Evolutionary conservation across 2,113 vertebrate genomes (phyloP).

Genomic region (Carassius gibelio): DNA sequence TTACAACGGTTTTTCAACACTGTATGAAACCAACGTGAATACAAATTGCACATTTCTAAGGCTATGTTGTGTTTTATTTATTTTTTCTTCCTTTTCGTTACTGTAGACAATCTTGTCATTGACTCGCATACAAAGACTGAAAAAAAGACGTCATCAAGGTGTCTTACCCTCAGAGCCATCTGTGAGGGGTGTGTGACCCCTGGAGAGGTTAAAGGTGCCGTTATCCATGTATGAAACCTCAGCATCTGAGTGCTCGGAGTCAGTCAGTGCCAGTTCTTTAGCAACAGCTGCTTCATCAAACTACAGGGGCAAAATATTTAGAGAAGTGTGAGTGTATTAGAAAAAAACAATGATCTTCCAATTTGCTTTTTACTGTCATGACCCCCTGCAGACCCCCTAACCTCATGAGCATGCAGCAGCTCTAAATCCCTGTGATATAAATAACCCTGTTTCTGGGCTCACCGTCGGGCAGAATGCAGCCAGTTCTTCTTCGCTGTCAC

Average conservation of each 20-base stretch:
- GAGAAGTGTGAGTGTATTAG: not conserved
- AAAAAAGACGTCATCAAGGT: not conserved
- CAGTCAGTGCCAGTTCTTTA: constrained; percentile 87
- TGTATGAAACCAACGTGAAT: not conserved
- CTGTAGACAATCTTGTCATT: not conserved
- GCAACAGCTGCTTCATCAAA: constrained; percentile 87
- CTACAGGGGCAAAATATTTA: constrained; percentile 62
- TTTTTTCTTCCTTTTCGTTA: not conserved
- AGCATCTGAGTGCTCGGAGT: constrained; percentile 93
- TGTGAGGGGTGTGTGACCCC: constrained; percentile 91
- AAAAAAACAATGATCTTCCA: not conserved
- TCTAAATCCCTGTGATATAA: not conserved
- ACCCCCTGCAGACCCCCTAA: not conserved
- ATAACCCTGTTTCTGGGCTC: constrained; percentile 55
- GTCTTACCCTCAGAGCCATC: constrained; percentile 92
- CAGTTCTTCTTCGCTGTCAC: constrained; percentile 93
- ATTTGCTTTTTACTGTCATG: not conserved
- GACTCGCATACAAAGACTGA: not conserved
- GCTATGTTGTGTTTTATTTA: not conserved
- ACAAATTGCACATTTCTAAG: not conserved
- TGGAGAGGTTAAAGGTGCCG: constrained; percentile 92
- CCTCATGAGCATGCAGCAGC: not conserved
- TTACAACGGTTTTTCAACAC: not conserved
- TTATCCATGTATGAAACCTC: constrained; percentile 94
- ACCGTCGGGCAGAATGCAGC: constrained; percentile 94